Evolutionary conservation across 2,888 invertebrate genomes (phyloP).

Genomic region (Leptinotarsa peninsularis): DNA sequence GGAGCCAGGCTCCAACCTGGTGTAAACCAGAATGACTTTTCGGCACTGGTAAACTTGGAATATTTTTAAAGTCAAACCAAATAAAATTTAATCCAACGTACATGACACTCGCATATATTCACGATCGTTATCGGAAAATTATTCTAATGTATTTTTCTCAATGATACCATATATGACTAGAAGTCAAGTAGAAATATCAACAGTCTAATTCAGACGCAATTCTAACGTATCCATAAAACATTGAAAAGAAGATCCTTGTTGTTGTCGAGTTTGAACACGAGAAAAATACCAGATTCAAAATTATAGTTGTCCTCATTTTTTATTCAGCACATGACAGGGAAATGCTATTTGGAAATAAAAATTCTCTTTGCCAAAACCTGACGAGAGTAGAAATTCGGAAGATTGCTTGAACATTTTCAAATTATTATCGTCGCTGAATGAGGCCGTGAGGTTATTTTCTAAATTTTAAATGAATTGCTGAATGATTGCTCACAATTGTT

Average conservation of each 20-base stretch:
- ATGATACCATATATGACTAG: not conserved
- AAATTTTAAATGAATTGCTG: not conserved
- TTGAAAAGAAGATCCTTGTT: slow-evolving; percentile 25
- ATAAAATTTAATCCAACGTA: too few relatives aligned
- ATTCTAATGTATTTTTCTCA: not conserved
- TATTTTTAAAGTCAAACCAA: too few relatives aligned
- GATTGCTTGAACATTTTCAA: slow-evolving; percentile 31
- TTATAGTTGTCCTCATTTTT: slow-evolving; percentile 42
- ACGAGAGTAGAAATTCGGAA: slow-evolving; percentile 29
- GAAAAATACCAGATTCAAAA: slow-evolving; percentile 31
- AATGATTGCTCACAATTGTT: not conserved
- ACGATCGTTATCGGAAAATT: not conserved
- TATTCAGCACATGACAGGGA: slow-evolving; percentile 37
- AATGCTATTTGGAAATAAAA: slow-evolving; percentile 40
- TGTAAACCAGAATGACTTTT: too few relatives aligned
- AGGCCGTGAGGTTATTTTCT: not conserved
- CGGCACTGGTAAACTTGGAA: too few relatives aligned
- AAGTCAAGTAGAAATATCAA: slow-evolving; percentile 4
- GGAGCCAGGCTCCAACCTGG: too few relatives aligned
- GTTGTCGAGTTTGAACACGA: slow-evolving; percentile 27
- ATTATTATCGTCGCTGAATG: slow-evolving; percentile 27
- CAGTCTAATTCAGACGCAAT: slow-evolving; percentile 7
- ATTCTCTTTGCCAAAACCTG: slow-evolving; percentile 34
- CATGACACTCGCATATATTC: too few relatives aligned
- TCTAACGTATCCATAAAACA: slow-evolving; percentile 22